Evolutionary conservation across 2,888 invertebrate genomes (phyloP), one percentile per base, ranked within the genome.

Genomic region (Timandra comae): DNA sequence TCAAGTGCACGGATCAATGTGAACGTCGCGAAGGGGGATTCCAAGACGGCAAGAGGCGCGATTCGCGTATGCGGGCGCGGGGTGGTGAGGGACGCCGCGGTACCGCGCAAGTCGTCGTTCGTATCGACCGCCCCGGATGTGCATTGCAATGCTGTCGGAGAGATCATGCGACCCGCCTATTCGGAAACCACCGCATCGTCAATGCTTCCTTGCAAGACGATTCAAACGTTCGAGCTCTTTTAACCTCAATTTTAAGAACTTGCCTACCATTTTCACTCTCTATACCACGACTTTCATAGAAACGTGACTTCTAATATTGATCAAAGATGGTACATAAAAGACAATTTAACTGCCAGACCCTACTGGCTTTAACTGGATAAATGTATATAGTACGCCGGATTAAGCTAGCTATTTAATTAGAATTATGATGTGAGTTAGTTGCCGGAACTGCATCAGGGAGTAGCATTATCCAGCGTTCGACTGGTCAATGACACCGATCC

Each of bases 121-220:
- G 74, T 84, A 84, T 82, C 84, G 84, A 84, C 82, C 82, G 79
- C 68, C 72, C 78, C 81, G 81, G 81, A 79, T 81, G 72, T 81
- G 80, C 80, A 79, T 71, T 62, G 79, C 76, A 64, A 70, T 71
- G 64, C 66, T 61, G 69, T 41, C 64, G 63, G 69, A 71, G 76
- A 76, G 72, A 78, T 75, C 78, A 63, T 53, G 52, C 74, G 66
- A 62, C 65, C 64, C 61, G 69, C 68, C 70, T 71, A 65, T 65
- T 63, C 57, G 60, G 63, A 62, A 62, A 66, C 63, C 56, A 63
- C 54, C 49, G 56, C 55, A 56, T 47, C 50, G 47, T 48, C 52
- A 46, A 3, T 16, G 16, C 16, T 6, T 16, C 6, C 16, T 16
- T n/a, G n/a, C n/a, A n/a, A n/a, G n/a, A n/a, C n/a, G n/a, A n/a